These are phyloP conservation scores for Lysandra bellargus DNA, from an alignment of 2,888 invertebrate genomes.

Conservation along the genomic window DNA sequence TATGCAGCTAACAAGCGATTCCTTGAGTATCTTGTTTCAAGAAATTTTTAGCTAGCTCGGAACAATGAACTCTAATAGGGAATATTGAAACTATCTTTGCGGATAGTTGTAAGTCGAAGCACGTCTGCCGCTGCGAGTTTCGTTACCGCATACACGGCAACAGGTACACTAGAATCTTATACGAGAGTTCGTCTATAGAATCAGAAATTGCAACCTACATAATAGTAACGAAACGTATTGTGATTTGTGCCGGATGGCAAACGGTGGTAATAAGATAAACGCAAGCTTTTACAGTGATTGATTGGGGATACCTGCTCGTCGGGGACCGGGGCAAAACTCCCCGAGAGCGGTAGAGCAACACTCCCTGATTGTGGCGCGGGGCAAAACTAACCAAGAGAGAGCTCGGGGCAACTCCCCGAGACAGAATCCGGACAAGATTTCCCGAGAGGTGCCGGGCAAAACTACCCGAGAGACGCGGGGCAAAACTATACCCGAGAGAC, in stretches of 20 bases:
- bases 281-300: not conserved
- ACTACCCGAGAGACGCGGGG: not conserved
- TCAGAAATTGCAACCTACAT: not conserved
- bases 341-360: not conserved
- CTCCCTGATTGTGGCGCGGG: not conserved
- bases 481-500: not conserved
- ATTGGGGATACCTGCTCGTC: not conserved
- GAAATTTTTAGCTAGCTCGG: not conserved
- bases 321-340: not conserved
- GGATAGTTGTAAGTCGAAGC: not conserved
- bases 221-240: not conserved
- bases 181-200: not conserved
- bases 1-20: not conserved
- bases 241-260: not conserved
- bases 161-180: not conserved
- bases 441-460: not conserved
- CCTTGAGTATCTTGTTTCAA: not conserved
- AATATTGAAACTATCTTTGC: not conserved
- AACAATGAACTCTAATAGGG: not conserved
- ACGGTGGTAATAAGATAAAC: slow-evolving; percentile 17
- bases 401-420: not conserved
- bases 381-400: not conserved
- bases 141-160: not conserved
- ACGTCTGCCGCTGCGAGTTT: not conserved
- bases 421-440: not conserved